Evolutionary conservation across 2,113 vertebrate species (phyloP).

Genomic region (Arvicanthis niloticus): DNA sequence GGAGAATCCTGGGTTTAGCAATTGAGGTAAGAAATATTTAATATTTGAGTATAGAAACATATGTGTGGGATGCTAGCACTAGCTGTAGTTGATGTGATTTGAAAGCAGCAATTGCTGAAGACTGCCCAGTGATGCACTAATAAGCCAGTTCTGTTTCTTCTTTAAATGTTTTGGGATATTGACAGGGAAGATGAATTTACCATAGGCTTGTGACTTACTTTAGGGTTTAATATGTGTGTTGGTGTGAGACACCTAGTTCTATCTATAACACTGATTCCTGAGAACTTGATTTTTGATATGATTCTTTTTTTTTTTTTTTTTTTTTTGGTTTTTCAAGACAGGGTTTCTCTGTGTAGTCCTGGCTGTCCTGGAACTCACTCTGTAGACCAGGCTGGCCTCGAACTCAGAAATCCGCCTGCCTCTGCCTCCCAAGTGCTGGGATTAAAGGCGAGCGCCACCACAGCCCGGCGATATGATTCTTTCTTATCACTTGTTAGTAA

Average conservation of each 20-base stretch:
- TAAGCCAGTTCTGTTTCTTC: constrained; percentile 32
- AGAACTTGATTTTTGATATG: constrained; percentile 45
- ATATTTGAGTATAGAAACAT: constrained; percentile 38
- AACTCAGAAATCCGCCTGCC: too few species aligned
- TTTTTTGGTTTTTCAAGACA: too few species aligned
- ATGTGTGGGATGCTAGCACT: constrained; percentile 6
- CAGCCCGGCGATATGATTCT: constrained; percentile 37
- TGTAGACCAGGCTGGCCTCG: too few species aligned
- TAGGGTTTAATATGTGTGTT: neutral
- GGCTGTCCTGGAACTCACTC: too few species aligned
- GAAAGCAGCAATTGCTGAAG: constrained; percentile 43
- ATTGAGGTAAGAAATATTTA: constrained; percentile 93
- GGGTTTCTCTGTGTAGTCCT: too few species aligned
- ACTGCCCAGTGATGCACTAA: neutral
- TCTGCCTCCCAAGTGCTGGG: too few species aligned
- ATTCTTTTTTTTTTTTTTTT: constrained; percentile 43
- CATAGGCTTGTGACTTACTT: constrained; percentile 40
- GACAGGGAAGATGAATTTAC: constrained; percentile 38
- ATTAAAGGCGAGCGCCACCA: too few species aligned
- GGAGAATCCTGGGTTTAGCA: constrained; percentile 95
- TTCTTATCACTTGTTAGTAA: constrained; percentile 33
- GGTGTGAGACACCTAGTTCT: constrained; percentile 21
- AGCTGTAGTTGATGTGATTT: constrained; percentile 55
- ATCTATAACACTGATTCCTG: neutral
- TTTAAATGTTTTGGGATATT: constrained; percentile 19